These are phyloP conservation scores for Zosterops borbonicus DNA, from an alignment of 2,113 vertebrate species.

Conservation along the genomic window DNA sequence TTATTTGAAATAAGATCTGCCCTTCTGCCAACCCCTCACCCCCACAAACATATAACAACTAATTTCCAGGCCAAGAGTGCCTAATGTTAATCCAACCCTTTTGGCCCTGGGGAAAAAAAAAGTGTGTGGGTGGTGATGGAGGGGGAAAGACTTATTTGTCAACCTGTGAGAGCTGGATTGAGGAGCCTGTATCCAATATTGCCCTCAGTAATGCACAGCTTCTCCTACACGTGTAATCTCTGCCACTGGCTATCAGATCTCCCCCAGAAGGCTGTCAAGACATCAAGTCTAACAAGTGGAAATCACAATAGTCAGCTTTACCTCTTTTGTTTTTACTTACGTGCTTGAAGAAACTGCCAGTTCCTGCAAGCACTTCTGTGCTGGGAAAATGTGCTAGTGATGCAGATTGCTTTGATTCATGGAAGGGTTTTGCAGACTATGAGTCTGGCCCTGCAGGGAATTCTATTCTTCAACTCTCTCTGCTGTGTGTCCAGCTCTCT, in stretches of 20 bases:
- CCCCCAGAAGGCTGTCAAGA: not conserved
- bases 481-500: not conserved
- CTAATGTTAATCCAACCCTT: not conserved
- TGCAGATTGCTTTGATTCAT: conserved; percentile 40
- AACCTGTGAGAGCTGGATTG: not conserved
- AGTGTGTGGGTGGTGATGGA: not conserved
- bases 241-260: conserved; percentile 9
- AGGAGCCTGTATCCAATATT: not conserved
- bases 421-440: conserved; percentile 1
- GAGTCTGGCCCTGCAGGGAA: not conserved
- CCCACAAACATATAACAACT: not conserved
- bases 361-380: not conserved
- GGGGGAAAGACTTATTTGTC: not conserved
- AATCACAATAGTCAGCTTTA: not conserved
- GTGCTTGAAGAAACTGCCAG: not conserved
- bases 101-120: not conserved
- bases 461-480: conserved; percentile 5
- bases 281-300: not conserved
- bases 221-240: not conserved
- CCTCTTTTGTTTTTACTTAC: conserved; percentile 21
- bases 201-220: not conserved
- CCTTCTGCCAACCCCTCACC: not conserved
- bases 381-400: not conserved
- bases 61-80: conserved; percentile 24
- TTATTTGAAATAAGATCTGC: conserved; percentile 47